Evolutionary conservation across 1,140 invertebrate genomes (phyloP).

Genomic region (Halictus rubicundus): DNA sequence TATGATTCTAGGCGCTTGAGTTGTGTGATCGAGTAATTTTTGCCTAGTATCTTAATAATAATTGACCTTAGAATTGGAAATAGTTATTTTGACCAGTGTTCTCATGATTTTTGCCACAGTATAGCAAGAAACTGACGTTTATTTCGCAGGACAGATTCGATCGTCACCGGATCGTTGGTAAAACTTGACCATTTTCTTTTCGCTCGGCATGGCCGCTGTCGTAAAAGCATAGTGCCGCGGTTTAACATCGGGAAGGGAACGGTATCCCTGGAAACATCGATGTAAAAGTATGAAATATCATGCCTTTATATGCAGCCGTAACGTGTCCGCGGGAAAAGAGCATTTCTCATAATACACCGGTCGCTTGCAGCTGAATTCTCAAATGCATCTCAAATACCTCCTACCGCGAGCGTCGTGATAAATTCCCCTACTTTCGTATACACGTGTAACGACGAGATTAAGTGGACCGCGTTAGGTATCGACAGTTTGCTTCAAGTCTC

Average conservation of each 20-base stretch:
- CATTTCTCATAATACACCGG: background rate
- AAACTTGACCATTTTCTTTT: background rate
- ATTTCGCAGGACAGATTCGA: background rate
- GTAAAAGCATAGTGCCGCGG: background rate
- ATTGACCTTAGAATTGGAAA: too few species aligned
- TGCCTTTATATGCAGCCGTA: background rate
- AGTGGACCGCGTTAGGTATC: background rate
- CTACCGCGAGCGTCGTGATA: conserved; percentile 7
- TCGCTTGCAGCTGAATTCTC: conserved; percentile 25
- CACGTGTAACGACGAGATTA: background rate
- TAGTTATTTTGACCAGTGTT: too few species aligned
- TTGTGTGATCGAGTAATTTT: too few species aligned
- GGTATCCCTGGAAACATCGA: conserved; percentile 1
- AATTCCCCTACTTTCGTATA: conserved; percentile 25
- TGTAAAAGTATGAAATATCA: conserved; percentile 7
- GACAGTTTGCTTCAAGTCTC: background rate
- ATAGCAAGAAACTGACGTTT: background rate
- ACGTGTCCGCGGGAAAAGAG: background rate
- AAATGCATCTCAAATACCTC: conserved; percentile 11
- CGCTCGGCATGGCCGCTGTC: background rate
- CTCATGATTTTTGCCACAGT: too few species aligned
- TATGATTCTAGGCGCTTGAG: too few species aligned
- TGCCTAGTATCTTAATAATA: too few species aligned
- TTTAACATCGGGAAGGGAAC: conserved; percentile 3
- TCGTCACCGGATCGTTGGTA: background rate